Percentiles rank a stretch among this genome's conserved stretches.
Evolutionary conservation across 2,797 vertebrate species (phyloP).

Genomic region (Pagetopsis macropterus): DNA sequence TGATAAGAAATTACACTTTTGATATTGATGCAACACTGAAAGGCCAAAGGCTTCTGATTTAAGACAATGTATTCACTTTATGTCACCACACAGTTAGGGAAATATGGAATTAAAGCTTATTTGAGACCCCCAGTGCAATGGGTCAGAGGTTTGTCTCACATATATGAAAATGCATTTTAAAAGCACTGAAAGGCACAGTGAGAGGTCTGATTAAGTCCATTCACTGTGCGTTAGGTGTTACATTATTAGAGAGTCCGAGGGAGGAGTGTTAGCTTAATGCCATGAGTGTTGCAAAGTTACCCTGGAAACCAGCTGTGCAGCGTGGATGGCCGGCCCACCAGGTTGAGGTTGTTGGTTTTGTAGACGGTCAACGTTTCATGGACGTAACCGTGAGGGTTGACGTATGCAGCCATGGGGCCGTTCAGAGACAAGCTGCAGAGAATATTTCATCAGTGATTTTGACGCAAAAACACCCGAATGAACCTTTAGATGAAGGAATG

Average conservation of each 20-base stretch:
- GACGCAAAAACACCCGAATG: constrained; percentile 7
- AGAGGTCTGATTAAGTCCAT: not conserved
- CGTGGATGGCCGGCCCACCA: constrained; percentile 92
- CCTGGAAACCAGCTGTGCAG: constrained; percentile 99
- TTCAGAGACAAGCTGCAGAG: constrained; percentile 90
- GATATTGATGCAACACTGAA: not conserved
- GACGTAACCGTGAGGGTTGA: constrained; percentile 97
- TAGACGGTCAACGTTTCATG: constrained; percentile 97
- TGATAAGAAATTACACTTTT: too few relatives aligned
- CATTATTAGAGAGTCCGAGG: not conserved
- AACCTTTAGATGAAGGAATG: not conserved
- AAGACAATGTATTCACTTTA: not conserved
- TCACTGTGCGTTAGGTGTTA: not conserved
- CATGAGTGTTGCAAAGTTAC: constrained; percentile 77
- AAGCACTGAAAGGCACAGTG: not conserved
- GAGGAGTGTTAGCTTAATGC: not conserved
- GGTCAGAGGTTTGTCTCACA: not conserved
- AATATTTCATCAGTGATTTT: not conserved
- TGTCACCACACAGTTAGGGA: not conserved
- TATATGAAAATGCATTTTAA: not conserved
- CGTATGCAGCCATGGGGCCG: constrained; percentile 98
- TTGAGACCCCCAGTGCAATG: not conserved
- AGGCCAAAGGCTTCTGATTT: not conserved
- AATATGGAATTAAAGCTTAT: constrained; percentile 7
- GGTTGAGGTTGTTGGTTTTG: constrained; percentile 93